Evolutionary conservation across 2,888 invertebrate species (phyloP).

Genomic region (Mimachlamys varia): DNA sequence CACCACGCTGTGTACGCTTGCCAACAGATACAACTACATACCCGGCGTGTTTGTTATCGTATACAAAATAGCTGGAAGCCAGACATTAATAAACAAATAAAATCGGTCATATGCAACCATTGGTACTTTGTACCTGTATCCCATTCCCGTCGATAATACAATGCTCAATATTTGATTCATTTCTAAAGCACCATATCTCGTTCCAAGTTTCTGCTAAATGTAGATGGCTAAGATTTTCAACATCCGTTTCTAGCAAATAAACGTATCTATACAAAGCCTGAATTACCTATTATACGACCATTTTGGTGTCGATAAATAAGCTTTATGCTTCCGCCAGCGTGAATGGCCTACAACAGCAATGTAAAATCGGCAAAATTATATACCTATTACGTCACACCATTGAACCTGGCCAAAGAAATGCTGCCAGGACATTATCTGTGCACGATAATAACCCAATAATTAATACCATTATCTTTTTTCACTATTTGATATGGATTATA

Average conservation of each 20-base stretch:
- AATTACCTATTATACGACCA: background rate
- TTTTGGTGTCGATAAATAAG: background rate
- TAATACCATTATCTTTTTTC: background rate
- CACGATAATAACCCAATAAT: background rate
- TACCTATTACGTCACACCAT: background rate
- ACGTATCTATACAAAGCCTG: background rate
- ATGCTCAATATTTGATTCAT: constrained; percentile 8
- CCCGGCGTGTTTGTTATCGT: too few relatives aligned
- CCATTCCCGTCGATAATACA: background rate
- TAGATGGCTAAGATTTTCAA: background rate
- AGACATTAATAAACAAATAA: background rate
- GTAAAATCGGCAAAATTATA: background rate
- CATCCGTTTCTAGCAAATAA: background rate
- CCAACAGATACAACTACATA: too few relatives aligned
- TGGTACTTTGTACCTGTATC: background rate
- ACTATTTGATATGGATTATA: background rate
- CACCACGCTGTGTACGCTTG: too few relatives aligned
- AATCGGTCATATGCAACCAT: background rate
- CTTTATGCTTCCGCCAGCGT: background rate
- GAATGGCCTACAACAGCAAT: background rate
- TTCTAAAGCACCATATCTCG: background rate
- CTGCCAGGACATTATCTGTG: background rate
- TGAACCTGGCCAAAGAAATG: background rate
- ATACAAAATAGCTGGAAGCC: background rate
- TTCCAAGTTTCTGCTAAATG: background rate